A percentile compares a stretch with the other conserved stretches of the same genome.
Evolutionary conservation across 2,888 invertebrate genomes (phyloP).

Genomic region (Catocala sponsa): DNA sequence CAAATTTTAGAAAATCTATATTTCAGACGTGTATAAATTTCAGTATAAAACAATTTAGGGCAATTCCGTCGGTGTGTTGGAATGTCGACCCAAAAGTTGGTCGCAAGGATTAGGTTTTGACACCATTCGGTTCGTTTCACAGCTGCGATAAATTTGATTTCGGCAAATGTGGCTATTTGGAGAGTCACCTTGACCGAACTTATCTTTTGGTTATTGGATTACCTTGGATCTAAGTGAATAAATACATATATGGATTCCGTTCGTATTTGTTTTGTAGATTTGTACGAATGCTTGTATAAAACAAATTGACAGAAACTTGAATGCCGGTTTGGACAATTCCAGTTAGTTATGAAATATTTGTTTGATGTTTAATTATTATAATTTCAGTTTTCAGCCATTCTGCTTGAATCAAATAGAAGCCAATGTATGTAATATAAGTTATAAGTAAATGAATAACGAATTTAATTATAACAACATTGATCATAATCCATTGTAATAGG

Average conservation of each 20-base stretch:
- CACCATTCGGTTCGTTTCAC: slow-evolving; percentile 58
- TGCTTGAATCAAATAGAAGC: too few species aligned
- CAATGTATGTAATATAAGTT: too few species aligned
- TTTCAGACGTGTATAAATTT: slow-evolving; percentile 14
- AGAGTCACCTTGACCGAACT: slow-evolving; percentile 46
- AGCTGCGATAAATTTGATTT: slow-evolving; percentile 55
- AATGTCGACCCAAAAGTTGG: slow-evolving; percentile 41
- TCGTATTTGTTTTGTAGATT: slow-evolving; percentile 2
- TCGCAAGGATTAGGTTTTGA: slow-evolving; percentile 51
- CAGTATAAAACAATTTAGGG: slow-evolving; percentile 25
- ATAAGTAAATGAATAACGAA: too few species aligned
- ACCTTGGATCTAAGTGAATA: slow-evolving; percentile 40
- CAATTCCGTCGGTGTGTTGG: slow-evolving; percentile 14
- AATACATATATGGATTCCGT: slow-evolving; percentile 28
- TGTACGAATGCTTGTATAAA: too few species aligned
- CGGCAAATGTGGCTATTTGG: slow-evolving; percentile 49
- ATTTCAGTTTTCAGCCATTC: too few species aligned
- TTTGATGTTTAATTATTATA: too few species aligned
- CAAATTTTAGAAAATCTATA: not conserved
- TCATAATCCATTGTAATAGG: too few species aligned
- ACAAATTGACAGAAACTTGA: too few species aligned
- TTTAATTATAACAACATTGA: too few species aligned
- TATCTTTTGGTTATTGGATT: slow-evolving; percentile 51
- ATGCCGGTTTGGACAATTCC: too few species aligned
- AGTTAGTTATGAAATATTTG: too few species aligned